phyloP scores from a whole-genome alignment of 2,797 vertebrate species.

The Hybognathus amarus region DNA sequence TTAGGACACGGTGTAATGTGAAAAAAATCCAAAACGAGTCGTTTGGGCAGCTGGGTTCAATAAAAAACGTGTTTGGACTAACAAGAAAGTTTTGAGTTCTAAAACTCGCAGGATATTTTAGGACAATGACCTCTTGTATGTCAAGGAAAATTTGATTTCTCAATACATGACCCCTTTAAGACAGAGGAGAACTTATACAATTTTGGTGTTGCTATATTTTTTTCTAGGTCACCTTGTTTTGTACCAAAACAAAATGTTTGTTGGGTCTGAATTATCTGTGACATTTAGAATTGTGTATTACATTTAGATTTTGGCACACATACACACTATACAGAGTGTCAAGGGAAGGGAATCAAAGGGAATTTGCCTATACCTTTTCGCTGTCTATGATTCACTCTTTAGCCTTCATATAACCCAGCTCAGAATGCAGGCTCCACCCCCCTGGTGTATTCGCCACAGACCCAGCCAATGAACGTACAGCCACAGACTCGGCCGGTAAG shows the following conservation, averaged over 20 bases:
- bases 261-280: slow-evolving; percentile 3
- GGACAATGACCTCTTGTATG: background rate
- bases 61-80: no score
- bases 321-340: background rate
- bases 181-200: background rate
- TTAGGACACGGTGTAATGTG: no score
- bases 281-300: slow-evolving; percentile 11
- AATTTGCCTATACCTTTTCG: background rate
- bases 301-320: slow-evolving; percentile 14
- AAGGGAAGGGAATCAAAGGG: background rate
- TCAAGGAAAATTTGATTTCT: background rate
- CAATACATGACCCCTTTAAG: background rate
- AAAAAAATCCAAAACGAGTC: background rate
- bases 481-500: slow-evolving; percentile 96
- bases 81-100: no score
- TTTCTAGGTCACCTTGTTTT: slow-evolving; percentile 15
- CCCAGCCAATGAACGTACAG: slow-evolving; percentile 95
- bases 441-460: slow-evolving; percentile 91
- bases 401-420: slow-evolving; percentile 94
- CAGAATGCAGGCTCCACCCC: slow-evolving; percentile 93
- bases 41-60: background rate
- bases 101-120: background rate
- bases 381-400: slow-evolving; percentile 4
- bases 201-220: background rate
- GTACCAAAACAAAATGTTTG: background rate